Base-by-base conservation (phyloP, 2,888 invertebrate species). In the Ophioninae sp. region DNA sequence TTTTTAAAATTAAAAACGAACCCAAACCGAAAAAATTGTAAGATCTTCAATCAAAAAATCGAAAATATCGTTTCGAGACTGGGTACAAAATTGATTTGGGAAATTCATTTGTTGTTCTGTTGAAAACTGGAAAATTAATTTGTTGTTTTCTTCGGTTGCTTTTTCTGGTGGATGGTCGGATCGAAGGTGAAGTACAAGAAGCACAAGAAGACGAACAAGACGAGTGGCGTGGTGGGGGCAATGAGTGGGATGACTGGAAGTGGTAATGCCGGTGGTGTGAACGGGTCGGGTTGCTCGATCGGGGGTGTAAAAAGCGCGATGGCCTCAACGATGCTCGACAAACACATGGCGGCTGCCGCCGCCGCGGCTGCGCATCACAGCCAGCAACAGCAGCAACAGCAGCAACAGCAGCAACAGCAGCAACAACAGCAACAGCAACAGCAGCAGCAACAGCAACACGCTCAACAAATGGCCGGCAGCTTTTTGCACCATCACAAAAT, bases 171-270 rank as follows among this genome's bases (percentile, higher is more conserved):
- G 23, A 17, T 69, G 2, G 72, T 41, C 61, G 56, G 44, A 68
- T 13, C 22, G 3, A 90, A 95, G 95, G 98, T 99, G 74, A 99
- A 98, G 94, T 99, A 99, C 94, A 98, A 98, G 94, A 99, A 99
- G 94, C 98, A 98, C 94, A 98, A 98, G 95, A 97, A 98, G 93
- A 95, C 95, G 86, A 95, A 94, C 88, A 96, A 95, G 91, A 94
- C 90, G 91, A 93, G 90, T 90, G 93, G 74, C 91, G 93, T 87
- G 85, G 91, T 87, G 91, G 93, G 89, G 84, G 89, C 84, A 72
- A 88, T 88, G 85, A 91, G 89, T 64, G 93, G 83, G 90, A 93
- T 79, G 93, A 93, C 83, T 92, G 93, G 83, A 90, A 92, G 88
- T 86, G 91, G 88, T 91, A 92, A 88, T 90, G 88, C 88, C 72